phyloP scores from a whole-genome alignment of 2,797 vertebrate genomes.

The Sebastes glaucus region DNA sequence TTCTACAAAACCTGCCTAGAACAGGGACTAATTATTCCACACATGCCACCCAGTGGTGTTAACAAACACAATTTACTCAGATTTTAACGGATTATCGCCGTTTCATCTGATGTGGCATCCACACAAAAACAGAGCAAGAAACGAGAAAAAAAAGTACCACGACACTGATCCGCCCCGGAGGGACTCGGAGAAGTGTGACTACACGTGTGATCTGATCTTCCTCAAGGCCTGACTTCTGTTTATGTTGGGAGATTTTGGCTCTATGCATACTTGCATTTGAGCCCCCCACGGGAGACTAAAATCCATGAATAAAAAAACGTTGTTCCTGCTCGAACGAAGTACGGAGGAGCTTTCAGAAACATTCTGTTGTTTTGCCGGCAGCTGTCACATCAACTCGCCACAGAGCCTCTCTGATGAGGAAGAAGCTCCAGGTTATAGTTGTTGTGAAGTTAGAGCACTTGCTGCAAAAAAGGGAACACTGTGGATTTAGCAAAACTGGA shows the following conservation, averaged over 20 bases:
- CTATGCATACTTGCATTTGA: neutral
- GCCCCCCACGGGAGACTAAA: neutral
- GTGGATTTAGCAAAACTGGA: neutral
- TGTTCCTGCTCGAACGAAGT: constrained; percentile 2
- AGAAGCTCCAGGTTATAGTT: constrained; percentile 20
- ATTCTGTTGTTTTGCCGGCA: constrained; percentile 17
- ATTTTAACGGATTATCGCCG: neutral
- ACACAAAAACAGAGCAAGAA: neutral
- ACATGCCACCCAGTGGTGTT: neutral
- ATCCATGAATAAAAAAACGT: constrained; percentile 20
- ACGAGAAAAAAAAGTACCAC: neutral
- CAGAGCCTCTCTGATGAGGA: constrained; percentile 12
- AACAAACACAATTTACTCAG: neutral
- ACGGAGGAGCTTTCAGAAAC: constrained; percentile 8
- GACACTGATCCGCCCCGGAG: neutral
- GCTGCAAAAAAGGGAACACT: neutral
- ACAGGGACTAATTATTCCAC: neutral
- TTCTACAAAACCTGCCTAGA: neutral
- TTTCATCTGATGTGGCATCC: neutral
- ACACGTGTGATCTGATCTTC: constrained; percentile 4
- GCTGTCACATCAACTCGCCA: constrained; percentile 33
- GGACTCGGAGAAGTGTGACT: constrained; percentile 15
- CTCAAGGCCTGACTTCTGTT: constrained; percentile 24
- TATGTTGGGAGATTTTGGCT: constrained; percentile 11
- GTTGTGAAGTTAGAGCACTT: neutral